A percentile compares a stretch with the other conserved stretches of the same genome.
phyloP scores from a whole-genome alignment of 2,888 invertebrate species.

The Drosophila parthenogenetica region DNA sequence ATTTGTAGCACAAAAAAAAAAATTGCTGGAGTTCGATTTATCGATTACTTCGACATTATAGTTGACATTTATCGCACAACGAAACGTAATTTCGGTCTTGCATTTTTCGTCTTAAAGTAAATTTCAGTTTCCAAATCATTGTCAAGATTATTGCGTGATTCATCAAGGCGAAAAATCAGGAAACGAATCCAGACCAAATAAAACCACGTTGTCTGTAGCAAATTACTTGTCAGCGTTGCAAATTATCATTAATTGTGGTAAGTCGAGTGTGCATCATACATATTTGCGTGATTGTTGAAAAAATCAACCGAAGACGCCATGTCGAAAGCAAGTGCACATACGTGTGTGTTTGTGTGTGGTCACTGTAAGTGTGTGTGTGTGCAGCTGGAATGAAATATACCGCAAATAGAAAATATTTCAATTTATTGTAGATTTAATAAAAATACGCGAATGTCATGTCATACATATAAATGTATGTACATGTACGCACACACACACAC shows the following conservation, averaged over 20 bases:
- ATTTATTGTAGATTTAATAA: too few species aligned
- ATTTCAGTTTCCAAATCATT: constrained; percentile 1
- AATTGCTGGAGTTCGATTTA: constrained; percentile 7
- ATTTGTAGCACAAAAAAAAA: neutral
- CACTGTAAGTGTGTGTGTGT: neutral
- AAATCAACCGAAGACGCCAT: constrained; percentile 27
- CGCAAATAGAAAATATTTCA: neutral
- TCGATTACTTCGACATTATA: constrained; percentile 12
- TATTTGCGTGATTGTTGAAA: neutral
- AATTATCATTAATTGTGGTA: constrained; percentile 16
- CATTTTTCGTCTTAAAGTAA: constrained; percentile 11
- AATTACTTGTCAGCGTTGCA: constrained; percentile 7
- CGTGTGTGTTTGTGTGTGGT: neutral
- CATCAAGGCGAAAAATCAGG: constrained; percentile 1
- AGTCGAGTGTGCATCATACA: constrained; percentile 3
- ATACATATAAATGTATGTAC: neutral
- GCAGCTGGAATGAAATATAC: neutral
- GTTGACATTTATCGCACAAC: constrained; percentile 8
- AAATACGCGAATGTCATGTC: too few species aligned
- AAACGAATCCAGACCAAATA: neutral
- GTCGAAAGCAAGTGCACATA: constrained; percentile 13
- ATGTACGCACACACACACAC: neutral
- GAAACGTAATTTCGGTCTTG: constrained; percentile 13
- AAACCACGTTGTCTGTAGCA: neutral
- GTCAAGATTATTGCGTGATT: constrained; percentile 18